Percentiles rank a stretch among this genome's conserved stretches.
Conservation (phyloP, 2,888 invertebrate genomes). For the Hipparchia semele region DNA sequence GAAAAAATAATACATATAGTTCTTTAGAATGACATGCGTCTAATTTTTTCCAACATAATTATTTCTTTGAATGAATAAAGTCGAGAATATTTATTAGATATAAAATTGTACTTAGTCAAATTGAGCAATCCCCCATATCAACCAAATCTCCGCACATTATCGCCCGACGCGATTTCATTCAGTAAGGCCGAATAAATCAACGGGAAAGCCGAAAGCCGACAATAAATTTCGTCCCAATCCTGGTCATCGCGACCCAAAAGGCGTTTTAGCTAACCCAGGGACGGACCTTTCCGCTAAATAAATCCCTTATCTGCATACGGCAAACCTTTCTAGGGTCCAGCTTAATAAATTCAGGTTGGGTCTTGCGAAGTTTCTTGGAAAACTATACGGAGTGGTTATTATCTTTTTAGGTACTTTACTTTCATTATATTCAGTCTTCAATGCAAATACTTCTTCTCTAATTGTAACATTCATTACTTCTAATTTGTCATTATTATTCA, state of each 20-base stretch:
- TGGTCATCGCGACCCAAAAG: slow-evolving; percentile 80
- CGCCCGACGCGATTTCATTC: slow-evolving; percentile 66
- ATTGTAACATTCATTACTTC: too few species aligned
- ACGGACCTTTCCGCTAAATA: slow-evolving; percentile 83
- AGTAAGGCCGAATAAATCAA: slow-evolving; percentile 76
- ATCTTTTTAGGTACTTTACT: not conserved
- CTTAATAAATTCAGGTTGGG: slow-evolving; percentile 84
- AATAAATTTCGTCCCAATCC: slow-evolving; percentile 79
- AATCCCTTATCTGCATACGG: slow-evolving; percentile 84
- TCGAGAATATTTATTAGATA: not conserved
- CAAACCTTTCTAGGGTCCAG: slow-evolving; percentile 83
- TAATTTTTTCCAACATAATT: not conserved
- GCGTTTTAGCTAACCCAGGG: slow-evolving; percentile 78
- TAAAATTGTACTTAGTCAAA: slow-evolving; percentile 9
- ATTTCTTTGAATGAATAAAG: not conserved
- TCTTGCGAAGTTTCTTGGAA: slow-evolving; percentile 69
- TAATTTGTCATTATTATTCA: not conserved
- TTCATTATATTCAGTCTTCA: too few species aligned
- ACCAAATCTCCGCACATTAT: slow-evolving; percentile 57
- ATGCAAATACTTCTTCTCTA: too few species aligned
- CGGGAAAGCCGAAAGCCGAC: slow-evolving; percentile 74
- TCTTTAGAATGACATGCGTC: too few species aligned
- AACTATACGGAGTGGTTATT: slow-evolving; percentile 56
- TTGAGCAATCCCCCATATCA: slow-evolving; percentile 21
- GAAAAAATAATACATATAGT: too few species aligned